Percentiles rank a stretch among this genome's conserved stretches.
Evolutionary conservation across 2,113 vertebrate species (phyloP).

Genomic region (Stigmatopora argus): DNA sequence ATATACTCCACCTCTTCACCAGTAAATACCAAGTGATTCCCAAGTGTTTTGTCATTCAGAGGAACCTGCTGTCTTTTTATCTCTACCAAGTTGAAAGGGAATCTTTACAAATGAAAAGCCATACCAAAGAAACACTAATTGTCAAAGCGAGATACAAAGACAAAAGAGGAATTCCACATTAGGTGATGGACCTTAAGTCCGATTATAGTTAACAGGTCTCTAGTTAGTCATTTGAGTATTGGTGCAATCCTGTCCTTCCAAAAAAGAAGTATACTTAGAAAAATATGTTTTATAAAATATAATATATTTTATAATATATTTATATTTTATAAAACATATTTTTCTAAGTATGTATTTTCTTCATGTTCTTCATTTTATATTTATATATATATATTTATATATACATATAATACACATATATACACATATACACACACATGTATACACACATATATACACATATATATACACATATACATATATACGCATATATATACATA

Average conservation of each 20-base stretch:
- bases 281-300: too few species aligned
- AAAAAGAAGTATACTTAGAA: too few species aligned
- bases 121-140: slow-evolving; percentile 45
- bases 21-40: slow-evolving; percentile 64
- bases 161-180: slow-evolving; percentile 35
- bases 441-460: too few species aligned
- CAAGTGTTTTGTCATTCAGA: slow-evolving; percentile 62
- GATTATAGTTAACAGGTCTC: slow-evolving; percentile 44
- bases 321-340: too few species aligned
- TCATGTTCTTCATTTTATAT: too few species aligned
- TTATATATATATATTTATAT: too few species aligned
- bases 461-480: too few species aligned
- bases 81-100: slow-evolving; percentile 45
- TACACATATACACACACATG: too few species aligned
- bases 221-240: neutral
- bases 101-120: slow-evolving; percentile 53
- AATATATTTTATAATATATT: too few species aligned
- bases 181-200: slow-evolving; percentile 38
- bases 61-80: slow-evolving; percentile 49
- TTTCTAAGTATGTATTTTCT: too few species aligned
- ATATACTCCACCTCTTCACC: slow-evolving; percentile 57
- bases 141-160: slow-evolving; percentile 45
- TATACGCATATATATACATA: too few species aligned
- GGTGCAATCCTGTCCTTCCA: neutral
- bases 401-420: too few species aligned